Percentiles rank a stretch among this genome's conserved stretches.
Conservation (phyloP, 2,113 vertebrate species). For the Syrrhaptes paradoxus region DNA sequence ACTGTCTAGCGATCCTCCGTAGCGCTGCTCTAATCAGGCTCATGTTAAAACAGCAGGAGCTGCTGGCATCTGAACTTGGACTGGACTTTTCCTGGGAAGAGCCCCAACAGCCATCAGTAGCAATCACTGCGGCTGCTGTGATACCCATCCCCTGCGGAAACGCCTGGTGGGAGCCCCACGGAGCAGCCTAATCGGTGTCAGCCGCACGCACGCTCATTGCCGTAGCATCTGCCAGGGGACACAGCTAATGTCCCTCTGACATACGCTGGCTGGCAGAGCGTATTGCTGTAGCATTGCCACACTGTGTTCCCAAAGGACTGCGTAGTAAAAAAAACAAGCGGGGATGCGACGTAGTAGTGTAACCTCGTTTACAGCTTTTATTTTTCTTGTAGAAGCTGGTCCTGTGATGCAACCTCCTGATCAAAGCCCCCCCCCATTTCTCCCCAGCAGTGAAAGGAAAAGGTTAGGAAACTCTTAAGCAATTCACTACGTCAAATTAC, state of each 20-base stretch:
- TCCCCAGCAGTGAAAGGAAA: not conserved
- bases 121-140: not conserved
- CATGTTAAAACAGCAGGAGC: conserved; percentile 55
- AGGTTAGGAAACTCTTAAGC: conserved; percentile 31
- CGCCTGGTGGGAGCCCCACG: not conserved
- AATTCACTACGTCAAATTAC: not conserved
- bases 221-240: not conserved
- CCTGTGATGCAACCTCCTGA: not conserved
- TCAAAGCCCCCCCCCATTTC: not conserved
- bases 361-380: not conserved
- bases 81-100: not conserved
- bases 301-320: not conserved
- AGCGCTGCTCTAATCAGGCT: not conserved
- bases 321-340: not conserved
- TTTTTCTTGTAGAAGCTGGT: not conserved
- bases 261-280: fast-evolving
- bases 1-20: not conserved
- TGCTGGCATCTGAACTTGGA: conserved; percentile 45
- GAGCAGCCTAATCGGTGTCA: not conserved
- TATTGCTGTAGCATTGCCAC: not conserved
- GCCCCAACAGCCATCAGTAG: conserved; percentile 28
- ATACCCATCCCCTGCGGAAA: not conserved
- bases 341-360: not conserved
- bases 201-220: not conserved
- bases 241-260: not conserved